Conservation (phyloP, 2,797 vertebrate species). For the Lepus oiostolus region DNA sequence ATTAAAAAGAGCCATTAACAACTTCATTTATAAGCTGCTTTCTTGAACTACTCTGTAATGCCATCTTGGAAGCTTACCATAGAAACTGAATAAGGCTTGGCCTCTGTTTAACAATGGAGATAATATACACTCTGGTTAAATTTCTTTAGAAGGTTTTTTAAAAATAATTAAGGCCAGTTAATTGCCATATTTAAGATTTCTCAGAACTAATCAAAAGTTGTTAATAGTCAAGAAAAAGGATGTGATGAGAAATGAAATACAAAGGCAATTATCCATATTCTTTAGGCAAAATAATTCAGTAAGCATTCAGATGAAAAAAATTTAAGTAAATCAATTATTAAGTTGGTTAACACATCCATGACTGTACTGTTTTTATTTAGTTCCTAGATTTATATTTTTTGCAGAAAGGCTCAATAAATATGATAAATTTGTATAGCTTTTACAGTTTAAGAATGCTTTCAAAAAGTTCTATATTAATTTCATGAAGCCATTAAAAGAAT, state of each 20-base stretch:
- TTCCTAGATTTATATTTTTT: constrained; percentile 41
- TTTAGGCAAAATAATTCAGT: constrained; percentile 26
- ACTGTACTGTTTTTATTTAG: background rate
- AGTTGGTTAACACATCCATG: constrained; percentile 10
- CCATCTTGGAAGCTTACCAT: background rate
- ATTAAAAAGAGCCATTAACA: background rate
- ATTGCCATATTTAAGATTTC: constrained; percentile 29
- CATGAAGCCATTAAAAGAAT: background rate
- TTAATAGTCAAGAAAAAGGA: background rate
- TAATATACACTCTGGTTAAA: background rate
- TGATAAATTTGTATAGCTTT: background rate
- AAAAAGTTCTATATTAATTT: background rate
- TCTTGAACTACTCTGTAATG: background rate
- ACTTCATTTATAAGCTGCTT: background rate
- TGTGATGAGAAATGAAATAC: background rate
- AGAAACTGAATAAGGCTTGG: background rate
- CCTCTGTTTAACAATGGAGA: background rate
- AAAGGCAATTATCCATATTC: background rate
- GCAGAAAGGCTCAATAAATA: background rate
- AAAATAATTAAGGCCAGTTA: background rate
- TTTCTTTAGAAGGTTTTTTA: background rate
- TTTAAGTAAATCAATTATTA: background rate
- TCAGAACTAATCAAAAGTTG: constrained; percentile 7
- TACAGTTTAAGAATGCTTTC: background rate
- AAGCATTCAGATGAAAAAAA: background rate